Conservation (phyloP, 2,797 vertebrate species). For the Poecilia wingei region DNA sequence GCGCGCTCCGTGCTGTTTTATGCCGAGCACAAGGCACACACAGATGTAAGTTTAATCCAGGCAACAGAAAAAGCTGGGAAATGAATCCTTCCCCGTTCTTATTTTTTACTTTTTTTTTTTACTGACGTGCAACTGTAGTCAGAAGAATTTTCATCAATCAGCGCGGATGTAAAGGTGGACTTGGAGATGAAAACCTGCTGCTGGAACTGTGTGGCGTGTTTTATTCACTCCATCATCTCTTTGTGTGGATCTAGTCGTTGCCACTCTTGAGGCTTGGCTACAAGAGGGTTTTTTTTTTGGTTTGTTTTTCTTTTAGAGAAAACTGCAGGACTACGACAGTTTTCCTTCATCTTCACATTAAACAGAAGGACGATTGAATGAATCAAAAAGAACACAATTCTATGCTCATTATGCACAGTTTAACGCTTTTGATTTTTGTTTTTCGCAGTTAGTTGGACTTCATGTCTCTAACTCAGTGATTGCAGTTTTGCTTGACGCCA, state of each 20-base stretch:
- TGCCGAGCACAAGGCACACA: slow-evolving; percentile 62
- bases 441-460: slow-evolving; percentile 35
- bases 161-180: slow-evolving; percentile 52
- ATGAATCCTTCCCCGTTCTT: slow-evolving; percentile 45
- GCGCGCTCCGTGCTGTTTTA: slow-evolving; percentile 64
- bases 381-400: slow-evolving; percentile 48
- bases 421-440: slow-evolving; percentile 8
- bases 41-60: slow-evolving; percentile 81
- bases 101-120: background rate
- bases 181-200: slow-evolving; percentile 61
- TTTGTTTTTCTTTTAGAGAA: slow-evolving; percentile 63
- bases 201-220: slow-evolving; percentile 51
- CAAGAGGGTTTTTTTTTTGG: slow-evolving; percentile 62
- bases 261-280: slow-evolving; percentile 48
- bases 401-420: background rate
- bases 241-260: slow-evolving; percentile 65
- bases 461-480: slow-evolving; percentile 23
- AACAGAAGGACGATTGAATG: slow-evolving; percentile 33
- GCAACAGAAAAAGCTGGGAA: slow-evolving; percentile 56
- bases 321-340: slow-evolving; percentile 61
- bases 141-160: slow-evolving; percentile 45
- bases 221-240: slow-evolving; percentile 48
- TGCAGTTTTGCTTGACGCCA: slow-evolving; percentile 24
- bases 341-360: slow-evolving; percentile 44
- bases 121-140: slow-evolving; percentile 44